phyloP scores from a whole-genome alignment of 2,888 invertebrate genomes.

The Caenorhabditis virilis region DNA sequence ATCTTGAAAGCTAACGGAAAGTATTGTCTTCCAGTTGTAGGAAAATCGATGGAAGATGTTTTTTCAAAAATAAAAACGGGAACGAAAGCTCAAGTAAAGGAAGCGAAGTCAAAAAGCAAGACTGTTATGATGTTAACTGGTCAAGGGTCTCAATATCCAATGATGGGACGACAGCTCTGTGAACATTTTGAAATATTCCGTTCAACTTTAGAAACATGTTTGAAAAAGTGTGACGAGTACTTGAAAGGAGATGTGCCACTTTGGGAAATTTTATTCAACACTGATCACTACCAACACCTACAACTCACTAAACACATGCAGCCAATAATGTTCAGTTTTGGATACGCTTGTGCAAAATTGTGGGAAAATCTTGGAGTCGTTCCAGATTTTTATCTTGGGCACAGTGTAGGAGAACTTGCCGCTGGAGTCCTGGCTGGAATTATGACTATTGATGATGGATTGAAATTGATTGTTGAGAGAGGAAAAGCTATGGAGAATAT shows the following conservation, averaged over 20 bases:
- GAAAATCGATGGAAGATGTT: conserved; percentile 21
- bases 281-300: conserved; percentile 26
- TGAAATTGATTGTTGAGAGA: conserved; percentile 43
- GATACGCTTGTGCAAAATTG: conserved; percentile 46
- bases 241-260: conserved; percentile 24
- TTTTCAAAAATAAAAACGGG: conserved; percentile 12
- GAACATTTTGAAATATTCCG: conserved; percentile 41
- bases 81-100: conserved; percentile 7
- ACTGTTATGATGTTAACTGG: conserved; percentile 50
- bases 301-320: conserved; percentile 47
- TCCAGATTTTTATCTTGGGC: conserved; percentile 44
- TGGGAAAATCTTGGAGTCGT: conserved; percentile 49
- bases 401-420: conserved; percentile 56
- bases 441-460: conserved; percentile 48
- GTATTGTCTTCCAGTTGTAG: conserved; percentile 21
- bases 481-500: conserved; percentile 54
- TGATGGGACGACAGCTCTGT: conserved; percentile 53
- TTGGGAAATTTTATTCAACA: conserved; percentile 38
- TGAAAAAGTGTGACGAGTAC: conserved; percentile 25
- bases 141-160: conserved; percentile 56
- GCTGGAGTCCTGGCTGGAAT: conserved; percentile 48
- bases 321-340: conserved; percentile 52
- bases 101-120: conserved; percentile 14
- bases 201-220: conserved; percentile 23
- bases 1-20: conserved; percentile 12